These are phyloP conservation scores for Parasteatoda lunata DNA, from an alignment of 2,888 invertebrate species.

Conservation along the genomic window DNA sequence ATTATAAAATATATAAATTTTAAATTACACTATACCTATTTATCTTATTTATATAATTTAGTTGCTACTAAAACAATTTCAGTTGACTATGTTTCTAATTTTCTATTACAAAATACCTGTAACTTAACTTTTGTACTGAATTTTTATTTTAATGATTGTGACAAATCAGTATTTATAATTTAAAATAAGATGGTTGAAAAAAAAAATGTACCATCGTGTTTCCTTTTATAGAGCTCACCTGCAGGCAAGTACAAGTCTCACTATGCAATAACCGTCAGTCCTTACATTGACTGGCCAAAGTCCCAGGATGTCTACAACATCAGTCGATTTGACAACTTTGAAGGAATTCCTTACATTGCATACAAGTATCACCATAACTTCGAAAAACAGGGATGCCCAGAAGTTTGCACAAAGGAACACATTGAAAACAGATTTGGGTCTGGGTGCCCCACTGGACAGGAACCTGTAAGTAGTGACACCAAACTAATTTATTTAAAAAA, in stretches of 20 bases:
- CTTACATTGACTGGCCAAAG: slow-evolving; percentile 33
- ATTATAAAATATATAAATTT: too few species aligned
- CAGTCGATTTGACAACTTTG: slow-evolving; percentile 69
- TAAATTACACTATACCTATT: too few species aligned
- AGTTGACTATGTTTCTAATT: too few species aligned
- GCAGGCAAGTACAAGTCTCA: slow-evolving; percentile 27
- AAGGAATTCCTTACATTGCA: slow-evolving; percentile 71
- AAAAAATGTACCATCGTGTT: background rate
- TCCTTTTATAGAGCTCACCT: slow-evolving; percentile 22
- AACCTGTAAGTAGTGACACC: slow-evolving; percentile 33
- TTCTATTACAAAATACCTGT: too few species aligned
- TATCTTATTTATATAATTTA: too few species aligned
- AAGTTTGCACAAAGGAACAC: slow-evolving; percentile 38
- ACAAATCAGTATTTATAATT: too few species aligned
- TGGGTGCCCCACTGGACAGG: slow-evolving; percentile 44
- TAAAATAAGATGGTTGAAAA: too few species aligned
- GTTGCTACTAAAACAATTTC: too few species aligned
- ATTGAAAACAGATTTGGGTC: slow-evolving; percentile 23
- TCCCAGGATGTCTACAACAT: slow-evolving; percentile 65
- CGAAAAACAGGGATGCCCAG: slow-evolving; percentile 60
- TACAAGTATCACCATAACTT: slow-evolving; percentile 70
- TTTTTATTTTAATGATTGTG: too few species aligned
- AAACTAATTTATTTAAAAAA: background rate
- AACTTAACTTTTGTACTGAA: too few species aligned
- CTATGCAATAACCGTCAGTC: slow-evolving; percentile 48